phyloP scores from a whole-genome alignment of 2,888 invertebrate genomes.

The Phalangium opilio region DNA sequence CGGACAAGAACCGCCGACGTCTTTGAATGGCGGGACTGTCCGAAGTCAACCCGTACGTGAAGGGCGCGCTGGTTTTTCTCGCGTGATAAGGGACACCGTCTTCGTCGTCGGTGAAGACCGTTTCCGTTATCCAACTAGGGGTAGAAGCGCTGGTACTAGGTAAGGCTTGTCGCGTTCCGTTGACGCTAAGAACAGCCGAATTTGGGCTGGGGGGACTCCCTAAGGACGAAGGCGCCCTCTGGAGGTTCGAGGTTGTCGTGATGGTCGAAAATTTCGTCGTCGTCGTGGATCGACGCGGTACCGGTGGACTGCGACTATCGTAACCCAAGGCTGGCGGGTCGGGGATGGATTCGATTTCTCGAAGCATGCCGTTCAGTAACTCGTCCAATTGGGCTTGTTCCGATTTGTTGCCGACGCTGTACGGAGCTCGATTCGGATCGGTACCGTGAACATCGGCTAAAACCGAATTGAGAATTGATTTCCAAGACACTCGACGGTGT shows the following conservation, averaged over 20 bases:
- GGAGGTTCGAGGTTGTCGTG: constrained; percentile 6
- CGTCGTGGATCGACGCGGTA: constrained; percentile 8
- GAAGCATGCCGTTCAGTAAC: constrained; percentile 67
- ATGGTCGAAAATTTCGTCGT: constrained; percentile 13
- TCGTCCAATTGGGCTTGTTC: constrained; percentile 52
- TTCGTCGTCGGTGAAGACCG: constrained; percentile 14
- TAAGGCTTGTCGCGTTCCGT: not conserved
- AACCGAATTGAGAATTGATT: not conserved
- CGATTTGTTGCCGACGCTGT: not conserved
- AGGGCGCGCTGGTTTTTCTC: constrained; percentile 70
- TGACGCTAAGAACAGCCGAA: not conserved
- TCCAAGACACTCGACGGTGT: no score
- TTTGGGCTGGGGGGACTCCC: not conserved
- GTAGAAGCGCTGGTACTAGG: not conserved
- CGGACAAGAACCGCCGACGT: constrained; percentile 3
- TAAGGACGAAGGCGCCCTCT: no score
- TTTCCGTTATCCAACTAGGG: constrained; percentile 4
- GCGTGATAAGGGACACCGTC: constrained; percentile 65
- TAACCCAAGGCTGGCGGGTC: constrained; percentile 27
- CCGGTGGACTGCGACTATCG: constrained; percentile 18
- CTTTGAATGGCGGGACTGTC: constrained; percentile 18
- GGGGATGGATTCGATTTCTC: constrained; percentile 69
- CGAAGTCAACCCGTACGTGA: constrained; percentile 56
- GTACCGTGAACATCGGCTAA: constrained; percentile 12
- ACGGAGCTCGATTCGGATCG: constrained; percentile 37